These are phyloP conservation scores for Dorcus parallelipipedus DNA, from an alignment of 2,888 invertebrate genomes.

Conservation along the genomic window DNA sequence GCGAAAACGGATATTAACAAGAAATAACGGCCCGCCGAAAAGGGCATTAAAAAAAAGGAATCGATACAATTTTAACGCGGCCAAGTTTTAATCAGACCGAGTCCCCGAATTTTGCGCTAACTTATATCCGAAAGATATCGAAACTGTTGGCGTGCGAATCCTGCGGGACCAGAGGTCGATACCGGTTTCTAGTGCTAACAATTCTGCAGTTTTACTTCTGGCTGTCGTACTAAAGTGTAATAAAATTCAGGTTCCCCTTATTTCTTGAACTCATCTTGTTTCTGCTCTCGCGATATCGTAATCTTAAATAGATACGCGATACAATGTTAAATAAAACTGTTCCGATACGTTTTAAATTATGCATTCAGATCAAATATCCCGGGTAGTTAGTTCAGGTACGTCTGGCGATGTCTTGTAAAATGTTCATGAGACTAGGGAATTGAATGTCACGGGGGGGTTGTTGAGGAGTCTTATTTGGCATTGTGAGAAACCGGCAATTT, in stretches of 20 bases:
- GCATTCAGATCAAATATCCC: background rate
- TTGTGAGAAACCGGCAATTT: slow-evolving; percentile 22
- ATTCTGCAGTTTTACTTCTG: slow-evolving; percentile 51
- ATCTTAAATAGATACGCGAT: background rate
- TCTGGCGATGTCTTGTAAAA: slow-evolving; percentile 22
- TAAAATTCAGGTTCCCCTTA: slow-evolving; percentile 45
- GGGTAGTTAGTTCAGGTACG: background rate
- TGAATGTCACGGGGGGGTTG: slow-evolving; percentile 31
- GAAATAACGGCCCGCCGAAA: background rate
- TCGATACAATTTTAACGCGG: slow-evolving; percentile 3
- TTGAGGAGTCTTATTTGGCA: slow-evolving; percentile 33
- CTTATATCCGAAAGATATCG: slow-evolving; percentile 46
- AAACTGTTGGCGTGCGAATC: slow-evolving; percentile 47
- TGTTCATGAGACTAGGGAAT: slow-evolving; percentile 33
- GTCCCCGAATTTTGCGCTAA: slow-evolving; percentile 31
- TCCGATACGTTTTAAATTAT: background rate
- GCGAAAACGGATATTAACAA: background rate
- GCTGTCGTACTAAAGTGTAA: slow-evolving; percentile 50
- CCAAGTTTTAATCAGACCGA: slow-evolving; percentile 27
- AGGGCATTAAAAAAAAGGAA: background rate
- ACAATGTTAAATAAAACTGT: background rate
- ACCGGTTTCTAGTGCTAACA: slow-evolving; percentile 49
- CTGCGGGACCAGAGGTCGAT: slow-evolving; percentile 46
- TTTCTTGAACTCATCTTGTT: slow-evolving; percentile 20
- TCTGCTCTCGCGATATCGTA: background rate